Evolutionary conservation across 1,140 invertebrate genomes (phyloP).

Genomic region (Ditylenchus dipsaci): DNA sequence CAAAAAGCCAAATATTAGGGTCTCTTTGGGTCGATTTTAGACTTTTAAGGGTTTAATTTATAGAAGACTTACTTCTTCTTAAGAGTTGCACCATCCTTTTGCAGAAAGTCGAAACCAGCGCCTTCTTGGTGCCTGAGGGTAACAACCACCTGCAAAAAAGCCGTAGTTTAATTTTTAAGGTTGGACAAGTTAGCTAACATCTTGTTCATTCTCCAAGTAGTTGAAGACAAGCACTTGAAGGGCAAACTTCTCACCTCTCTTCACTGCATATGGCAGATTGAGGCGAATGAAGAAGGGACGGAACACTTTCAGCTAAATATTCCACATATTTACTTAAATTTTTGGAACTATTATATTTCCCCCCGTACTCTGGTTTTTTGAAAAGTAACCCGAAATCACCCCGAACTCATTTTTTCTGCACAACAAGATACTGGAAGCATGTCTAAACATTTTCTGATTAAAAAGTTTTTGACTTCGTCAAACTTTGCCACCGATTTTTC

Average conservation of each 20-base stretch:
- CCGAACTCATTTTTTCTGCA: too few relatives aligned
- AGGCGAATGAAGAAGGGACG: constrained; percentile 80
- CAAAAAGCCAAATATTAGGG: too few relatives aligned
- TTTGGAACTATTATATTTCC: too few relatives aligned
- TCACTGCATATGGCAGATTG: constrained; percentile 81
- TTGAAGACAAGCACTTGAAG: constrained; percentile 87
- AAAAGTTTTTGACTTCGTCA: too few relatives aligned
- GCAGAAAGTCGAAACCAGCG: constrained; percentile 67
- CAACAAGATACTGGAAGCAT: too few relatives aligned
- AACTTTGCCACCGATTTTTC: too few relatives aligned
- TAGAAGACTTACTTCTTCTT: constrained; percentile 38
- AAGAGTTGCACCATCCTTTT: constrained; percentile 59
- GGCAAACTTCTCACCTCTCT: constrained; percentile 81
- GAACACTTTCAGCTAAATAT: constrained; percentile 71
- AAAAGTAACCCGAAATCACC: too few relatives aligned
- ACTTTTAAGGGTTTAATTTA: background rate
- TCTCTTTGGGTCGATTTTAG: too few relatives aligned
- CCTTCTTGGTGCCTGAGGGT: constrained; percentile 70
- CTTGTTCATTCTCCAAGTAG: constrained; percentile 73
- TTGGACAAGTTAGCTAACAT: constrained; percentile 50
- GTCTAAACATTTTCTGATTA: too few relatives aligned
- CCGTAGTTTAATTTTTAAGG: background rate
- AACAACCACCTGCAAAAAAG: constrained; percentile 67
- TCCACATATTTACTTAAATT: background rate
- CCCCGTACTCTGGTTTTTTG: too few relatives aligned